Conservation (phyloP, 1,140 invertebrate species). For the Penaeus chinensis region DNA sequence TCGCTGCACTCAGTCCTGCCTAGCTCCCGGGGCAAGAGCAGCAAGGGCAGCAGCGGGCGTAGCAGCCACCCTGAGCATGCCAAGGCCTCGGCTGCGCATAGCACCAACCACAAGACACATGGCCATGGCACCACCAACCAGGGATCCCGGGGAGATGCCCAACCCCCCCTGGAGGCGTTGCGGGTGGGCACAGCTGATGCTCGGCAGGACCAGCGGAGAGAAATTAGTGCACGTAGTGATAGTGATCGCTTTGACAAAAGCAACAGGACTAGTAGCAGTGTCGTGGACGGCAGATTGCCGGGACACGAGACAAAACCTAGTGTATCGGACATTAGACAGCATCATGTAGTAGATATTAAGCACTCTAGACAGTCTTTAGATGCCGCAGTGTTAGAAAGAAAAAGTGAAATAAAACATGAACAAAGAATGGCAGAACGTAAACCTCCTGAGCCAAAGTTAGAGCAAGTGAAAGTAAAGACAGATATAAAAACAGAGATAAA, state of each 20-base stretch:
- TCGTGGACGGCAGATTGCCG: slow-evolving; percentile 43
- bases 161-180: slow-evolving; percentile 39
- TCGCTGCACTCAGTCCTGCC: slow-evolving; percentile 36
- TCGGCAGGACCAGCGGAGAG: slow-evolving; percentile 39
- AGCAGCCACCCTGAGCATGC: slow-evolving; percentile 40
- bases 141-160: slow-evolving; percentile 26
- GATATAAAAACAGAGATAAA: slow-evolving; percentile 52
- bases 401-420: slow-evolving; percentile 59
- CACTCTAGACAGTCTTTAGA: slow-evolving; percentile 58
- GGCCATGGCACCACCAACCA: slow-evolving; percentile 20
- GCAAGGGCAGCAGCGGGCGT: slow-evolving; percentile 49
- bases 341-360: slow-evolving; percentile 50
- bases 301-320: slow-evolving; percentile 50
- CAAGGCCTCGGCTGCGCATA: slow-evolving; percentile 37
- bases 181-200: slow-evolving; percentile 17
- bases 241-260: slow-evolving; percentile 48
- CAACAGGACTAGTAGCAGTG: slow-evolving; percentile 58
- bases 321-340: slow-evolving; percentile 51
- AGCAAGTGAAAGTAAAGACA: slow-evolving; percentile 52
- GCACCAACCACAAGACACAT: slow-evolving; percentile 52
- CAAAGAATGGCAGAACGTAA: slow-evolving; percentile 53
- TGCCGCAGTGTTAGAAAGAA: slow-evolving; percentile 40
- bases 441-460: slow-evolving; percentile 50
- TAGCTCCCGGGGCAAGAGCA: slow-evolving; percentile 28
- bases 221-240: slow-evolving; percentile 61